phyloP scores from a whole-genome alignment of 2,888 invertebrate genomes.

The Tuberolachnus salignus region DNA sequence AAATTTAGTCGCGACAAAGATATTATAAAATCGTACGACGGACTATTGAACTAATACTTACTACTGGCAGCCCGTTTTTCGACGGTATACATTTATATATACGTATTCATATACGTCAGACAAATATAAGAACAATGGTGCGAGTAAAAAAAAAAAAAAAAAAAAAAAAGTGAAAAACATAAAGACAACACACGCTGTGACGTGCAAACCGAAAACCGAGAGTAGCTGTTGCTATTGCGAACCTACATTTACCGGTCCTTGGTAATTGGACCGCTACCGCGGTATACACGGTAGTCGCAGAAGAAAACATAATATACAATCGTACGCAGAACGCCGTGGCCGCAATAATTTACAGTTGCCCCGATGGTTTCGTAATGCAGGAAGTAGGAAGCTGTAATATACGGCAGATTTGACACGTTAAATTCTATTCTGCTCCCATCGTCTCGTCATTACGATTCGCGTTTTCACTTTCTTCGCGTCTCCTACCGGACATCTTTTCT shows the following conservation, averaged over 20 bases:
- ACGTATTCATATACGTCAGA: too few relatives aligned
- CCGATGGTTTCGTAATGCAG: conserved; percentile 52
- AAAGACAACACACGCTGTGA: too few relatives aligned
- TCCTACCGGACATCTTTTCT: conserved; percentile 5
- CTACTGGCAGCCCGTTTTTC: too few relatives aligned
- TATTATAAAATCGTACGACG: too few relatives aligned
- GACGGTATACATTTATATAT: too few relatives aligned
- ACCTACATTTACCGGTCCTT: conserved; percentile 42
- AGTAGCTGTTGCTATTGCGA: neutral
- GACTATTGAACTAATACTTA: too few relatives aligned
- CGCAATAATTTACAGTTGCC: conserved; percentile 21
- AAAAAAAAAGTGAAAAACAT: too few relatives aligned
- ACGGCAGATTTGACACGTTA: conserved; percentile 44
- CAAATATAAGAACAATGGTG: too few relatives aligned
- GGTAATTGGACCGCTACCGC: conserved; percentile 24
- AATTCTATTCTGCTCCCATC: neutral
- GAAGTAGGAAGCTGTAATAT: conserved; percentile 46
- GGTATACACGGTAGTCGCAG: neutral
- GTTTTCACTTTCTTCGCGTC: conserved; percentile 53
- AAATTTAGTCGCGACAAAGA: neutral
- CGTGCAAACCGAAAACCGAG: neutral
- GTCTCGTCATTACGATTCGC: neutral
- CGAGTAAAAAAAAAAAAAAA: too few relatives aligned
- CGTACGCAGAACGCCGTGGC: neutral
- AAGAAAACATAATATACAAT: neutral